phyloP scores from a whole-genome alignment of 2,113 vertebrate species.

The Talpa occidentalis region DNA sequence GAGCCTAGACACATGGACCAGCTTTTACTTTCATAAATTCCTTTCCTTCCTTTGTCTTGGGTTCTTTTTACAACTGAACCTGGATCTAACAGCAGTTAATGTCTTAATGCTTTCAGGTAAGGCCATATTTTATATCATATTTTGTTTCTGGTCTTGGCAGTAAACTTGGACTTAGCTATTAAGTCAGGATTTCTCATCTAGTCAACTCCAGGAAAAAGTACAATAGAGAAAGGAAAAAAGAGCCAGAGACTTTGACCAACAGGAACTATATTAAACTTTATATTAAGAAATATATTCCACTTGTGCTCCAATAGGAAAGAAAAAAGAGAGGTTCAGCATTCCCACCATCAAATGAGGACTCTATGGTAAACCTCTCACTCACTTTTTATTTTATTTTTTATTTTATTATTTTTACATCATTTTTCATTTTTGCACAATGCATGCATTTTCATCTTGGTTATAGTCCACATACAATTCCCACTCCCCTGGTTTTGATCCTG shows the following conservation, averaged over 20 bases:
- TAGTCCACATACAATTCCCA: no score
- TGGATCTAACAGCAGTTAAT: conserved; percentile 59
- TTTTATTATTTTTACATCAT: no score
- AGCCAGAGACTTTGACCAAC: conserved; percentile 54
- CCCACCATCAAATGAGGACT: conserved; percentile 9
- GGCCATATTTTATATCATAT: conserved; percentile 65
- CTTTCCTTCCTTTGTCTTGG: conserved; percentile 59
- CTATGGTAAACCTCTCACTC: not conserved
- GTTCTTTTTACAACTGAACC: conserved; percentile 58
- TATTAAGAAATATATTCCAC: conserved; percentile 19
- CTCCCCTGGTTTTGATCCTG: no score
- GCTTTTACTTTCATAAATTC: conserved; percentile 56
- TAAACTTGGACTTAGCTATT: conserved; percentile 65
- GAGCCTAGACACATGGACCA: conserved; percentile 27
- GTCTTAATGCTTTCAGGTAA: conserved; percentile 68
- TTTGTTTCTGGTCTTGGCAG: conserved; percentile 75
- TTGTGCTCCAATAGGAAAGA: conserved; percentile 30
- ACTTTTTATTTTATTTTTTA: no score
- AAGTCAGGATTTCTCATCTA: conserved; percentile 71
- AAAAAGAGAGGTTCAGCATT: conserved; percentile 13
- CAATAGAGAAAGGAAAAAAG: conserved; percentile 49
- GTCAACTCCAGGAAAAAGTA: conserved; percentile 59
- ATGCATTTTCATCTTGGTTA: no score
- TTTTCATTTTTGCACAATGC: no score
- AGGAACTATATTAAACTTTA: conserved; percentile 31